Evolutionary conservation across 2,797 vertebrate species (phyloP).

Genomic region (Heliangelus exortis): DNA sequence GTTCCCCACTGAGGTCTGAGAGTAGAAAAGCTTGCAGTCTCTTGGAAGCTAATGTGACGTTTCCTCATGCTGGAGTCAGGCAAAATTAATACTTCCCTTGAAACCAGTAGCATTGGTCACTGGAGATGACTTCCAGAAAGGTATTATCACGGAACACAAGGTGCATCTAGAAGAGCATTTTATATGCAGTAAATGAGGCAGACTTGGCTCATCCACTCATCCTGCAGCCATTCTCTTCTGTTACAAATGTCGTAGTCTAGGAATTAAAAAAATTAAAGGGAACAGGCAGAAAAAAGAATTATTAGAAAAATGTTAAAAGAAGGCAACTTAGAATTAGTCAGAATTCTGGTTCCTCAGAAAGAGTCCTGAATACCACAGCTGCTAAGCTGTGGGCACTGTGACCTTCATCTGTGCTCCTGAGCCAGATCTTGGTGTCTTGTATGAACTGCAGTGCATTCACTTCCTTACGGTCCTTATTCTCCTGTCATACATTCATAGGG

Average conservation of each 20-base stretch:
- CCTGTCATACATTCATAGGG: background rate
- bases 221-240: background rate
- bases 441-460: background rate
- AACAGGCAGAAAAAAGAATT: background rate
- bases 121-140: background rate
- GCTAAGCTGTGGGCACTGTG: background rate
- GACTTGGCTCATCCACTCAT: background rate
- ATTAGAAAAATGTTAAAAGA: background rate
- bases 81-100: background rate
- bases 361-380: background rate
- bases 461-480: background rate
- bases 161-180: background rate
- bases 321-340: background rate
- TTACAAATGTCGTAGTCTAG: background rate
- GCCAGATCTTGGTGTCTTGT: background rate
- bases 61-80: background rate
- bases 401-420: background rate
- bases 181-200: background rate
- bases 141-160: background rate
- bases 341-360: background rate
- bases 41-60: background rate
- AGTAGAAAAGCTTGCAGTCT: background rate
- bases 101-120: background rate
- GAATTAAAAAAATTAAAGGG: constrained; percentile 3
- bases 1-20: background rate